phyloP scores from a whole-genome alignment of 2,113 vertebrate genomes.

The Seriola rivoliana region DNA sequence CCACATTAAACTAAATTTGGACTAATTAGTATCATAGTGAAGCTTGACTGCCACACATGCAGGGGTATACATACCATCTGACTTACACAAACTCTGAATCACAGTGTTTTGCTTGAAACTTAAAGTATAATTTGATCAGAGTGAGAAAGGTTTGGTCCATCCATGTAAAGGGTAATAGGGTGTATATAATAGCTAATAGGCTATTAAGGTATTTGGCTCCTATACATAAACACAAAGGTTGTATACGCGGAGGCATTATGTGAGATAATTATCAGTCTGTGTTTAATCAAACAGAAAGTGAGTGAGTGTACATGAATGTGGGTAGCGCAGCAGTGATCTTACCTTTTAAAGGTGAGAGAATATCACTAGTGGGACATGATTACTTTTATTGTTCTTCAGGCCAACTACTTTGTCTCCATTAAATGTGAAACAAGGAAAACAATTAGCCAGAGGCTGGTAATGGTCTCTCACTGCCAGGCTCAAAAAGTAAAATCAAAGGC shows the following conservation, averaged over 20 bases:
- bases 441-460: not conserved
- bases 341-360: conserved; percentile 15
- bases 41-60: conserved; percentile 12
- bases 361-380: conserved; percentile 12
- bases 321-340: not conserved
- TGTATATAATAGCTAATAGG: no score
- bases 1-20: conserved; percentile 38
- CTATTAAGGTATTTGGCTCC: not conserved
- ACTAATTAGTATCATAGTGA: conserved; percentile 23
- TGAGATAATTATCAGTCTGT: conserved; percentile 31
- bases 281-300: conserved; percentile 31
- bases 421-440: conserved; percentile 28
- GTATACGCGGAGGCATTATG: conserved; percentile 6
- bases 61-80: not conserved
- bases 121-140: conserved; percentile 9
- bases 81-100: conserved; percentile 1
- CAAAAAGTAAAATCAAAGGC: not conserved
- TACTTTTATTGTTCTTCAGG: conserved; percentile 15
- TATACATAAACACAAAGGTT: not conserved
- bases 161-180: conserved; percentile 1
- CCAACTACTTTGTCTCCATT: conserved; percentile 10
- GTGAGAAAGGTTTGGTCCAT: conserved; percentile 6
- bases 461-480: not conserved
- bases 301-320: not conserved
- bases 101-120: conserved; percentile 14